Evolutionary conservation across 1,140 invertebrate species (phyloP), one percentile per base, ranked within the genome.

Genomic region (Sycophila sp.): DNA sequence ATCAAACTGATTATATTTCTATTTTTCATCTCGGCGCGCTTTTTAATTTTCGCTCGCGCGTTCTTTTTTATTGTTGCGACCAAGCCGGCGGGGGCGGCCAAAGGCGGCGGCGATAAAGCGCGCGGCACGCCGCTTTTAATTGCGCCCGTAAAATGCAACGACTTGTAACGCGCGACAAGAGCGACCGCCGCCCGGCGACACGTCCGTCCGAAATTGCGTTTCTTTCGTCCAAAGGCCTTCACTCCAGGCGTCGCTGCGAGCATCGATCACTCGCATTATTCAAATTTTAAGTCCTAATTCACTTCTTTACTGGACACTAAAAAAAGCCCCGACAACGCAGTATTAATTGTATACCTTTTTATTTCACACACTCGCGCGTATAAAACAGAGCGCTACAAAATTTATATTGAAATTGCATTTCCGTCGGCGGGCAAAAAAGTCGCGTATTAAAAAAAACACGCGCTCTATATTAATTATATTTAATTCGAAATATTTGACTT

Each of bases 21-120:
- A 69, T 69, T 69, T 69, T 60, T 60, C 66, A 60, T 60, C 66
- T 69, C 42, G 51, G 34, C 66, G 65, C 53, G 56, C 66, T 53
- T 69, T 60, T 66, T 56, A 56, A 65, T 65, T 65, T 65, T 65
- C 62, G 10, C 60, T 22, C 28, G 28, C 60, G n/a, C 19, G 3
- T 10, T 63, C 42, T 49, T 63, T 63, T n/a, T 63, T 63, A 63
- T 63, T 49, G n/a, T 47, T 49, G 60, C 24, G n/a, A n/a, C n/a
- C n/a, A n/a, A 38, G 49, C 28, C 45, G 19, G 40, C 19, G 45
- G 11, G 45, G n/a, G n/a, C n/a, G n/a, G n/a, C n/a, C n/a, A 22
- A 22, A 24, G 36, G 15, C 17, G 40, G 40, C 17, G 22, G 32
- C 24, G 62, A 64, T 36, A 53, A 60, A 53, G 26, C 60, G 60